Evolutionary conservation across 1,140 invertebrate species (phyloP).

Genomic region (Hestina assimilis): DNA sequence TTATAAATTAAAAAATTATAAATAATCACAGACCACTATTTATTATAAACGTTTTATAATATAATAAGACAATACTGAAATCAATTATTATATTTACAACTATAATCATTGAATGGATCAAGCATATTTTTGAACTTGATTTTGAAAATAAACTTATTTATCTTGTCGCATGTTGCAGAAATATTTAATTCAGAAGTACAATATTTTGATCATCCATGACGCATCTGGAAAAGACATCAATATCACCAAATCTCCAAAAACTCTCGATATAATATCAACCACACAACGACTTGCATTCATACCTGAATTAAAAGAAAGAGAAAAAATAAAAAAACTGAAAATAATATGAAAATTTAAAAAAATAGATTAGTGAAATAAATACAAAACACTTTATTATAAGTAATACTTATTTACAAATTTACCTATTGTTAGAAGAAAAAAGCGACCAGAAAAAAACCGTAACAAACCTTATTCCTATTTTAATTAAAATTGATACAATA

Average conservation of each 20-base stretch:
- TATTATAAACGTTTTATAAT: too few relatives aligned
- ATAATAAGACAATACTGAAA: too few relatives aligned
- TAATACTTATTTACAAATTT: too few relatives aligned
- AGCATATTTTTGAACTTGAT: too few relatives aligned
- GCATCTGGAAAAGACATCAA: constrained; percentile 57
- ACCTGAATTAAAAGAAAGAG: constrained; percentile 58
- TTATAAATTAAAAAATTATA: background rate
- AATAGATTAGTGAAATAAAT: constrained; percentile 23
- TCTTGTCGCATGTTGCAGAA: constrained; percentile 4
- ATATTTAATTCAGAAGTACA: background rate
- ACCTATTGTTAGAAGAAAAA: too few relatives aligned
- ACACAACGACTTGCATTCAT: constrained; percentile 72
- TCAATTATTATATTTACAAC: too few relatives aligned
- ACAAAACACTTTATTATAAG: too few relatives aligned
- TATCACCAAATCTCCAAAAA: constrained; percentile 46
- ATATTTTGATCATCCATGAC: constrained; percentile 8
- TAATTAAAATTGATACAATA: too few relatives aligned
- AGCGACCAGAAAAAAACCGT: too few relatives aligned
- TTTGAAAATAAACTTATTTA: constrained; percentile 9
- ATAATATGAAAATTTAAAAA: constrained; percentile 28
- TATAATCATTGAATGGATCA: too few relatives aligned
- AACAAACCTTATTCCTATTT: too few relatives aligned
- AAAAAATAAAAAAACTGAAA: constrained; percentile 37
- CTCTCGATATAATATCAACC: constrained; percentile 51
- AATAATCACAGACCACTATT: constrained; percentile 10